Evolutionary conservation across 2,888 invertebrate genomes (phyloP), one percentile per base, ranked within the genome.

Genomic region (Rotaria macrura): DNA sequence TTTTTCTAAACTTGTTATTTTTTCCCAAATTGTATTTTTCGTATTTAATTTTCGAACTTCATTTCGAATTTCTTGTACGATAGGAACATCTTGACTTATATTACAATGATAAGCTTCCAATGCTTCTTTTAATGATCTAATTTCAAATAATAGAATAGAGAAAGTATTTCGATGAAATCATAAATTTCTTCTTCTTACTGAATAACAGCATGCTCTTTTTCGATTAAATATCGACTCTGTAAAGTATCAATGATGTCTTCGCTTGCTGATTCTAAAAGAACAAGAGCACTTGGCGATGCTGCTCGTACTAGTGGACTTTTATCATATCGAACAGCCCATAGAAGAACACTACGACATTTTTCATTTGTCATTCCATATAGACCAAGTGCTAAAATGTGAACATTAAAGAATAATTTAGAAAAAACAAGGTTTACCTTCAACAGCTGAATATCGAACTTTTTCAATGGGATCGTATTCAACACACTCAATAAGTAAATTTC

Each of bases 301-400:
- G 90, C 90, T 55, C 91, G 86, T 29, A 91, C 90, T 9, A 89
- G 90, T 25, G 88, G 87, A 85, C 89, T 88, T 84, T 89, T 89
- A 87, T 91, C 91, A 88, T 89, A 91, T 84, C 90, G 87, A 86
- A 90, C 88, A 17, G 90, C 90, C 90, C 91, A 91, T 84, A 90
- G 87, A 84, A 91, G 87, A 86, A 89, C 88, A 79, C 89, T 89
- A 25, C 88, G 88, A 43, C 90, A 88, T 54, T 88, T 88, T 40
- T 88, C 88, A 74, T 87, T 89, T 20, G 88, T 87, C 55, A 88
- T 87, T 14, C 90, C 90, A 79, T 90, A 89, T 86, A 88, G 88
- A 55, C 91, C 91, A 54, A 91, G 87, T 34, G 90, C 91, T 90
- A 87, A 52, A 87, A 34, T 14, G 54, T 29, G 79, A 17, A 5